These are phyloP conservation scores for Pseudotriccus pelzelni DNA, from an alignment of 2,797 vertebrate genomes.

Conservation along the genomic window DNA sequence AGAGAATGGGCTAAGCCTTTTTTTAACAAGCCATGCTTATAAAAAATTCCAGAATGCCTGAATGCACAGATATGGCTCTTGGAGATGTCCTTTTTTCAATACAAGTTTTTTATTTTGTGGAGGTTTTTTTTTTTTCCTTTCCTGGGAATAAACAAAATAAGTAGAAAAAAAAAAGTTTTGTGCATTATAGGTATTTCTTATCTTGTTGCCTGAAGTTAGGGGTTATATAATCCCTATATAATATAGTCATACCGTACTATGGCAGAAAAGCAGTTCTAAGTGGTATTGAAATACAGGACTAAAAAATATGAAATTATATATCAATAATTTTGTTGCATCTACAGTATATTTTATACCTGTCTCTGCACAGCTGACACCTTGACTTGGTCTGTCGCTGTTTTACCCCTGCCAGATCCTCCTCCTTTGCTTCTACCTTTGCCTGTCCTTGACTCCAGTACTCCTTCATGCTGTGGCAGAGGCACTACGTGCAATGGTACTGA, in stretches of 20 bases:
- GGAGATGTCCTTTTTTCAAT: neutral
- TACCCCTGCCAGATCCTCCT: neutral
- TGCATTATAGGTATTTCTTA: neutral
- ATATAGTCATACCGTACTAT: neutral
- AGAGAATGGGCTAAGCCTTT: neutral
- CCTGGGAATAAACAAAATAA: neutral
- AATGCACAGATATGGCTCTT: neutral
- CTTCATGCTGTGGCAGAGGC: neutral
- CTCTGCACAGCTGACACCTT: neutral
- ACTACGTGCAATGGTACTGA: rapidly evolving
- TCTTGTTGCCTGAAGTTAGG: neutral
- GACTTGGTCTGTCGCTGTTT: neutral
- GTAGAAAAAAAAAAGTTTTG: neutral
- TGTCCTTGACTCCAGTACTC: neutral
- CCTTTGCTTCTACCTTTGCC: neutral
- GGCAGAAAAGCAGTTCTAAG: neutral
- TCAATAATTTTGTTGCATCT: neutral
- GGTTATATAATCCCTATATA: neutral
- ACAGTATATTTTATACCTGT: neutral
- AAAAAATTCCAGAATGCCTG: neutral
- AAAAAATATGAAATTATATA: neutral
- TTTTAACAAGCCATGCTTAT: neutral
- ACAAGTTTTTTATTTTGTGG: neutral
- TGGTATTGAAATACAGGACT: neutral
- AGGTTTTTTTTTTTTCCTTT: neutral